phyloP scores from a whole-genome alignment of 2,113 vertebrate genomes.

The Hippocampus mohnikei region DNA sequence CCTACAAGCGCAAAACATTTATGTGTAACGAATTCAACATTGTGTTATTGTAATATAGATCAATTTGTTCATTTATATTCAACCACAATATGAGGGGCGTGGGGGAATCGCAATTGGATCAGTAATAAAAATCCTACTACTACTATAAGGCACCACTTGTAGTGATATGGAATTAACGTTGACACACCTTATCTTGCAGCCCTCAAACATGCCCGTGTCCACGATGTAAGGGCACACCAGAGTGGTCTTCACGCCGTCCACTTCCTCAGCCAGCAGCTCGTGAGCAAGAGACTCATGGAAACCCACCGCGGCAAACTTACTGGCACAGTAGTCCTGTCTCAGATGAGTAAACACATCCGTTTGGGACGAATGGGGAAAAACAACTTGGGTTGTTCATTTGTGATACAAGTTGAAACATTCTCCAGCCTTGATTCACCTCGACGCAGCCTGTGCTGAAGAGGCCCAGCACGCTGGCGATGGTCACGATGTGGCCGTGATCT shows the following conservation, averaged over 20 bases:
- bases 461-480: slow-evolving; percentile 56
- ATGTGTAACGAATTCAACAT: too few species aligned
- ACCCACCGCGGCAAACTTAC: slow-evolving; percentile 69
- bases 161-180: background rate
- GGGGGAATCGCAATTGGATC: background rate
- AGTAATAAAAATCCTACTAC: background rate
- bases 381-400: background rate
- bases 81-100: too few species aligned
- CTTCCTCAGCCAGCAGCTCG: slow-evolving; percentile 62
- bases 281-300: slow-evolving; percentile 72
- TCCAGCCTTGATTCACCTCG: slow-evolving; percentile 47
- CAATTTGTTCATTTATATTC: too few species aligned
- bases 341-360: slow-evolving; percentile 11
- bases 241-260: slow-evolving; percentile 63
- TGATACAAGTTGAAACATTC: background rate
- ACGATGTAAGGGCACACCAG: slow-evolving; percentile 70
- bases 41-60: too few species aligned
- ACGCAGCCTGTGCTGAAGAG: slow-evolving; percentile 61
- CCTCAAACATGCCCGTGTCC: slow-evolving; percentile 63
- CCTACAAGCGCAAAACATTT: too few species aligned
- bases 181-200: slow-evolving; percentile 60
- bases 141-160: too few species aligned
- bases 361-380: background rate
- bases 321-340: slow-evolving; percentile 70
- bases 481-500: slow-evolving; percentile 53